Conservation (phyloP, 2,797 vertebrate genomes). For the Anabas testudineus region DNA sequence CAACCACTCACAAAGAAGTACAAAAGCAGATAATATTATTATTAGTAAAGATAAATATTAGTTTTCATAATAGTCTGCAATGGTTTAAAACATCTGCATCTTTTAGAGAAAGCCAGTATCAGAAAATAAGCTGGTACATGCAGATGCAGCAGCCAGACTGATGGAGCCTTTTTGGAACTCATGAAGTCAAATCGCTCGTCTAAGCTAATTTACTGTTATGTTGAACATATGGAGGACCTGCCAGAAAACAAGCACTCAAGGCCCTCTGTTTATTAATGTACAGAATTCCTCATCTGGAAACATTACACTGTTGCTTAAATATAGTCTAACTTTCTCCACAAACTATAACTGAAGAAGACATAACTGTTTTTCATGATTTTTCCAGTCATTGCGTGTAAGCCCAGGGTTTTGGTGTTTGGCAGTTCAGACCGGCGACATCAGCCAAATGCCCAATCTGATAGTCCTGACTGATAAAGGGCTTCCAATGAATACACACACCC, state of each 20-base stretch:
- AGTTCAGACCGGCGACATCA: slow-evolving; percentile 39
- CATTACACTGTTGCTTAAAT: slow-evolving; percentile 14
- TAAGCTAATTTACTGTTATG: slow-evolving; percentile 10
- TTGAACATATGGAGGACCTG: slow-evolving; percentile 23
- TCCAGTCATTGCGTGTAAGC: slow-evolving; percentile 25
- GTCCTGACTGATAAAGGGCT: slow-evolving; percentile 46
- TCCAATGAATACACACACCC: slow-evolving; percentile 28
- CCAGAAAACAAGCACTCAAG: slow-evolving; percentile 38
- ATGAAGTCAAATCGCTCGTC: slow-evolving; percentile 14
- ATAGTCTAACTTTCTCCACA: slow-evolving; percentile 22
- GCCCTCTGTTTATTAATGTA: slow-evolving; percentile 6
- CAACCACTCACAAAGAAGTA: neutral
- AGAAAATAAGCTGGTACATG: neutral
- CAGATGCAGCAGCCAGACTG: neutral
- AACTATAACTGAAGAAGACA: slow-evolving; percentile 4
- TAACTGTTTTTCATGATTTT: slow-evolving; percentile 12
- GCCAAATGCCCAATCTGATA: slow-evolving; percentile 60
- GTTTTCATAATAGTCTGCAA: neutral
- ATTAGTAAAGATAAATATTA: neutral
- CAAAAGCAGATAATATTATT: neutral
- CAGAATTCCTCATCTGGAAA: neutral
- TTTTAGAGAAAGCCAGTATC: neutral
- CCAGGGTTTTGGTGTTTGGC: slow-evolving; percentile 41
- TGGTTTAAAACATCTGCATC: neutral
- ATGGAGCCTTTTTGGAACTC: neutral